Evolutionary conservation across 2,888 invertebrate genomes (phyloP), one percentile per base, ranked within the genome.

Genomic region (Drosophila birchii): DNA sequence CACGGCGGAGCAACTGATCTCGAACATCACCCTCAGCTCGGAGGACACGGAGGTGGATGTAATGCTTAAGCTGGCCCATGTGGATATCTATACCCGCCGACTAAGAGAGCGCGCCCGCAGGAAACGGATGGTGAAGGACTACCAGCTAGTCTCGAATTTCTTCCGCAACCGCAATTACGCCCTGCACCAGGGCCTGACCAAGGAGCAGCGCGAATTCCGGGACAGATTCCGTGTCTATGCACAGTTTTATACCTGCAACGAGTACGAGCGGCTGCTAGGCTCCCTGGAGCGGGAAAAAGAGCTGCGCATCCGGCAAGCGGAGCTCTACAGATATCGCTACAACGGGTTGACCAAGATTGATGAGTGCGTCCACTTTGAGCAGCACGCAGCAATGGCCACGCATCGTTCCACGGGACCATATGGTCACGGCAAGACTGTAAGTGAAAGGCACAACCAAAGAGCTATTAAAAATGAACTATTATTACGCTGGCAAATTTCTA

Each of bases 21-120:
- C 98, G 7, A 95, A 96, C 51, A 93, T 98, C 68, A 95, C 96
- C 59, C 93, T 98, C 16, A 96, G 95, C 91, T 95, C 96, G 38
- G 98, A 98, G 90, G 98, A 98, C 92, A 96, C 96, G 86, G 97
- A 98, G 83, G 94, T 97, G 76, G 98, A 98, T 93, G 95, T 96
- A 90, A 96, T 96, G 71, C 93, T 98, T 38, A 98, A 98, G 93
- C 93, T 98, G 80, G 96, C 98, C 29, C 97, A 98, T 93, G 97
- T 98, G 67, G 98, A 98, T 90, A 98, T 98, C 94, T 98, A 98
- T 91, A 96, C 96, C 7, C 94, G 96, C 71, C 94, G 97, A 77
- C 92, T 98, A 58, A 93, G 97, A 58, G 98, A 98, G 91, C 94
- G 98, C 75, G 96, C 96, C 47, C 94, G 97, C 79, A 94, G 98